Base-by-base conservation (phyloP, 2,888 invertebrate genomes). In the Orthosia cruda region DNA sequence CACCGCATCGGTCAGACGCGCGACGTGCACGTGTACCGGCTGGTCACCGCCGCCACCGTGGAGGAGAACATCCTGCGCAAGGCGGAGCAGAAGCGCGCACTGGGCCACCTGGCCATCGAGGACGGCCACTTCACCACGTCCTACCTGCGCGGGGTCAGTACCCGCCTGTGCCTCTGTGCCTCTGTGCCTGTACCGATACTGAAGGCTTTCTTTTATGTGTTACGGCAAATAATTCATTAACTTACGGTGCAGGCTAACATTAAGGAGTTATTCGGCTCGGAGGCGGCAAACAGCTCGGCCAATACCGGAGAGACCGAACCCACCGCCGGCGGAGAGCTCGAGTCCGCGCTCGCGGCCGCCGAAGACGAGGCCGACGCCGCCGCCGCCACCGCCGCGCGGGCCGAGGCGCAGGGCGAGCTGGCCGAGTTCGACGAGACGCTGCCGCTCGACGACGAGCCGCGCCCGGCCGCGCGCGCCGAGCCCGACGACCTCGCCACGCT, bases 21-120 rank as follows among this genome's bases (percentile, higher is more conserved):
- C 88, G 99, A 99, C 97, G 99, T 99, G 82, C 99, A 99, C 96
- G 99, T 99, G 92, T 99, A 99, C 96, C 98, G 99, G 80, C 97
- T 99, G 89, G 98, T 99, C 77, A 99, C 99, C 92, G 99, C 99
- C 93, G 98, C 98, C 95, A 99, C 99, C 15, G 98, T 99, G 59
- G 99, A 99, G 97, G 99, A 99, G 95, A 99, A 99, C 96, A 99
- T 99, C 90, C 96, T 99, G 90, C 99, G 99, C 96, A 99, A 99
- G 95, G 99, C 99, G 5, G 99, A 99, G 95, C 99, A 99, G 95
- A 99, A 99, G 95, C 97, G 99, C 81, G 97, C 99, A 93, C 97
- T 99, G 47, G 99, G 99, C 68, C 99, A 99, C 95, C 97, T 99
- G 92, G 99, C 99, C 64, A 99, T 99, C 91, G 99, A 99, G 96